phyloP scores from a whole-genome alignment of 2,797 vertebrate species.

The Parambassis ranga region DNA sequence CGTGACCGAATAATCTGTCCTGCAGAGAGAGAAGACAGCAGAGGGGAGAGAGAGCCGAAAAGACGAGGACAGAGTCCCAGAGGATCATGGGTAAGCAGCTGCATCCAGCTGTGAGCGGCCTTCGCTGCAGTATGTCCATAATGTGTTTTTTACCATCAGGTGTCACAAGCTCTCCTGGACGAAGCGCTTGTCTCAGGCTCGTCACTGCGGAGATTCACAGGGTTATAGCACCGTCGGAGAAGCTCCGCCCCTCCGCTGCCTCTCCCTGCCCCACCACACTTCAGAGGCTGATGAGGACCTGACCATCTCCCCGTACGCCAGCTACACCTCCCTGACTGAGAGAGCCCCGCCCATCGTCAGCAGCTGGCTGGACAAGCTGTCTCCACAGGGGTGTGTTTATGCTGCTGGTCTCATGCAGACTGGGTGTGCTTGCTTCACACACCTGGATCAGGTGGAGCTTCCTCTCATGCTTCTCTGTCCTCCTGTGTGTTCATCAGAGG shows the following conservation, averaged over 20 bases:
- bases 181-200: constrained; percentile 64
- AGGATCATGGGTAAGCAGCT: constrained; percentile 72
- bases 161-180: constrained; percentile 56
- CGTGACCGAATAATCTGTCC: neutral
- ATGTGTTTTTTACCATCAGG: constrained; percentile 52
- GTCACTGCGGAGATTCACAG: constrained; percentile 71
- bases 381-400: constrained; percentile 88
- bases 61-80: constrained; percentile 21
- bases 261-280: constrained; percentile 74
- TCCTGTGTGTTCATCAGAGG: constrained; percentile 36
- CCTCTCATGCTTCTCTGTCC: neutral
- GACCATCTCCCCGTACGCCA: constrained; percentile 95
- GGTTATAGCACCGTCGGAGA: constrained; percentile 89
- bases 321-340: constrained; percentile 88
- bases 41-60: constrained; percentile 62
- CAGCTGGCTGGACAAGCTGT: constrained; percentile 96
- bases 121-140: no score
- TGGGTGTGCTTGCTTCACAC: neutral
- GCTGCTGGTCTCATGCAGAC: neutral
- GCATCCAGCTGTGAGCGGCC: no score
- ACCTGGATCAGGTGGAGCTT: no score
- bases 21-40: constrained; percentile 49
- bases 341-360: constrained; percentile 84
- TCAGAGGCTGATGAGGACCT: constrained; percentile 87
- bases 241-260: constrained; percentile 28